Conservation (phyloP, 2,888 invertebrate genomes). For the Junonia oenone region DNA sequence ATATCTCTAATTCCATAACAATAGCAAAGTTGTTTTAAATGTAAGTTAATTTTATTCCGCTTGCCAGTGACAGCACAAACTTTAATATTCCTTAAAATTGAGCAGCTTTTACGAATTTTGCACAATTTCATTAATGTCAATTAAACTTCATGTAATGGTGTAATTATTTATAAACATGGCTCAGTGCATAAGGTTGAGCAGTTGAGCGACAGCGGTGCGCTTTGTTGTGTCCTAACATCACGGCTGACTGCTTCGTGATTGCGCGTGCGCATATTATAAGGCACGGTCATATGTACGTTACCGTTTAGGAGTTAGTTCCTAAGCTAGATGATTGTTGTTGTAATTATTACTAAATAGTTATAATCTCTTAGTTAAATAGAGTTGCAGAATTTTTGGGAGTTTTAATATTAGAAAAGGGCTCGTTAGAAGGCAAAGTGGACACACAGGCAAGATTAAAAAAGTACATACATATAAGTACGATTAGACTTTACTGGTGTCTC, state of each 20-base stretch:
- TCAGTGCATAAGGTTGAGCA: background rate
- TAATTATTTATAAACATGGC: background rate
- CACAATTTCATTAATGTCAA: background rate
- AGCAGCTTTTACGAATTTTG: background rate
- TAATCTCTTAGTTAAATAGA: too few species aligned
- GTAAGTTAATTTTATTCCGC: too few species aligned
- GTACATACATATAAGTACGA: too few species aligned
- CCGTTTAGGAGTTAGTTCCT: background rate
- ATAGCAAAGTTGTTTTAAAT: too few species aligned
- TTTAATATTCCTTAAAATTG: too few species aligned
- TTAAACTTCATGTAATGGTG: background rate
- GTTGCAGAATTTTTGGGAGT: too few species aligned
- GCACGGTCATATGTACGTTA: background rate
- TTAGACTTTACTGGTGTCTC: too few species aligned
- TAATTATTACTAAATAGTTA: background rate
- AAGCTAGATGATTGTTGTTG: background rate
- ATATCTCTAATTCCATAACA: too few species aligned
- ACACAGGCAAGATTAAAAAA: too few species aligned
- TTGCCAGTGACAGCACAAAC: too few species aligned
- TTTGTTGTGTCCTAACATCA: slow-evolving; percentile 23
- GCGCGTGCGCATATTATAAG: slow-evolving; percentile 1
- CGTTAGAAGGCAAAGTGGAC: too few species aligned
- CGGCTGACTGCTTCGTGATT: slow-evolving; percentile 26
- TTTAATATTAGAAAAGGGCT: too few species aligned
- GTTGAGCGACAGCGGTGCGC: slow-evolving; percentile 1